Base-by-base conservation (phyloP, 1,140 invertebrate genomes). In the Penaeus indicus region DNA sequence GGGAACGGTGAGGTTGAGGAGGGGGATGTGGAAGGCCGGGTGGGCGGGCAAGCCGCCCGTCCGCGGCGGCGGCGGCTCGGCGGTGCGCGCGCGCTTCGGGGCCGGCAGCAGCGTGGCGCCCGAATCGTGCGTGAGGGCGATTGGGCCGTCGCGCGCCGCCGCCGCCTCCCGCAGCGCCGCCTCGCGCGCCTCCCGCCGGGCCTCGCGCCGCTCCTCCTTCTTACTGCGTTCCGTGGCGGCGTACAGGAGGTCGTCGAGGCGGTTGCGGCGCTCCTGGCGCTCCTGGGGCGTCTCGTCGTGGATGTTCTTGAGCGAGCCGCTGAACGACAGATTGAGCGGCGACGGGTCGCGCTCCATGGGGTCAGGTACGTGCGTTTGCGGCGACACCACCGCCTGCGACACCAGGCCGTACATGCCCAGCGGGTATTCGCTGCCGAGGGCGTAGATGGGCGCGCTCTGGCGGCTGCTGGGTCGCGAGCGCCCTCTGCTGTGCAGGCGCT, bases 221-320 rank as follows among this genome's bases (percentile, higher is more conserved):
- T 89, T 89, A 54, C 88, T 89, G 13, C 88, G 88, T n/a, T 89
- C 88, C 16, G 88, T 89, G 42, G 88, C 88, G 61, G 88, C 88
- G 63, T 89, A 89, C 0, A 89, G 83, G n/a, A 89, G 83, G 78
- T 89, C 83, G 47, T 89, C 88, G 21, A 89, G 63, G 32, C 88
- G 88, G 75, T 89, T 89, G 22, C 88, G 83, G 62, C 88, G 84
- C 27, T 89, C 88, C 78, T 89, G 88, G 38, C 88, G 64, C 64
- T 89, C 88, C 88, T 89, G 88, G 69, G 88, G 88, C 11, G 88
- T 89, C 38, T 89, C 88, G 82, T 89, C 88, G 42, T 89, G 88
- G 78, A 88, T 88, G 38, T 85, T 89, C 75, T 85, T 89, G 27
- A 89, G 62, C 19, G 83, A 38, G 27, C 83, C 83, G 63, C 78